These are phyloP conservation scores for Ischnura elegans DNA, from an alignment of 2,888 invertebrate species.

Conservation along the genomic window DNA sequence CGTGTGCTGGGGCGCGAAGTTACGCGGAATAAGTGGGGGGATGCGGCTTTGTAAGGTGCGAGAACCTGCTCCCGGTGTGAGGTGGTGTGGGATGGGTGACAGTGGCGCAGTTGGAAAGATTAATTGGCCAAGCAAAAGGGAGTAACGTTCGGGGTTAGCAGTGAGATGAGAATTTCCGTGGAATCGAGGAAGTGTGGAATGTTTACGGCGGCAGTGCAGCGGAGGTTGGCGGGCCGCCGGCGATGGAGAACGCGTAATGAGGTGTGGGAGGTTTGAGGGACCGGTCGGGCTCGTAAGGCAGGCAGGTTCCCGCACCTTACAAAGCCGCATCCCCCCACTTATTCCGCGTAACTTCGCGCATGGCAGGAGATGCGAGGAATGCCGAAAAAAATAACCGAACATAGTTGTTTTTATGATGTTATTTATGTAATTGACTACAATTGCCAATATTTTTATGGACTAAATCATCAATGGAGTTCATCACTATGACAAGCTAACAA, in stretches of 20 bases:
- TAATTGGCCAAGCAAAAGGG: neutral
- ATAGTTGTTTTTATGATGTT: no score
- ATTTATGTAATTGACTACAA: no score
- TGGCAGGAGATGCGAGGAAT: no score
- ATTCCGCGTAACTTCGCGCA: neutral
- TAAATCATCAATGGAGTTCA: no score
- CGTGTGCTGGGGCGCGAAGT: neutral
- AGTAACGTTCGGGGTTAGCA: neutral
- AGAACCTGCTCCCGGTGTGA: neutral
- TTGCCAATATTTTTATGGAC: no score
- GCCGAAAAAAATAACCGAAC: no score
- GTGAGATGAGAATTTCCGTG: neutral
- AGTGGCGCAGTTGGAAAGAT: constrained; percentile 30
- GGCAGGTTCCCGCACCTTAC: neutral
- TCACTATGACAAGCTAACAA: no score
- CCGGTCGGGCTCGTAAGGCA: neutral
- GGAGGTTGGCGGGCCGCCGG: neutral
- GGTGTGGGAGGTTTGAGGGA: neutral
- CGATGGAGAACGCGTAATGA: neutral
- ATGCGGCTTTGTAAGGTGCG: neutral
- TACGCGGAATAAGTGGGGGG: neutral
- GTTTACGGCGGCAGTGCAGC: neutral
- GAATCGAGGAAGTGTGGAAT: neutral
- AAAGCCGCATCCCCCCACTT: neutral
- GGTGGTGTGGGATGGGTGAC: neutral